These are phyloP conservation scores for Pelvicachromis taeniatus DNA, from an alignment of 2,113 vertebrate genomes.

Conservation along the genomic window DNA sequence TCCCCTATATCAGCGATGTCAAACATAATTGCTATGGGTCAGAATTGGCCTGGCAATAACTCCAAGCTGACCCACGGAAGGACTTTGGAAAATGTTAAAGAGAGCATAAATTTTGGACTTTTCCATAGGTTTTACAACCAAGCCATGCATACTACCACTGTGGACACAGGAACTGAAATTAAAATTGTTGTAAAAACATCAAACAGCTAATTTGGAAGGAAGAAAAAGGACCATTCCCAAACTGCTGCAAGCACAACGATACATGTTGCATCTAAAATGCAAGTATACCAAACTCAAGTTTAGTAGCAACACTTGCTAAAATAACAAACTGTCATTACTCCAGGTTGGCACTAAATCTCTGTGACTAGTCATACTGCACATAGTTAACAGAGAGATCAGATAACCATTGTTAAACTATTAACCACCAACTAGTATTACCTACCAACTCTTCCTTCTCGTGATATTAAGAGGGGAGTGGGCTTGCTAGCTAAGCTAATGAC, in stretches of 20 bases:
- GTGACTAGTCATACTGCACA: background rate
- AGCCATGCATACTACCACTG: background rate
- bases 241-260: background rate
- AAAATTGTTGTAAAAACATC: background rate
- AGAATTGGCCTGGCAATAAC: background rate
- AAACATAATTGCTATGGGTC: background rate
- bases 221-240: background rate
- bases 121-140: background rate
- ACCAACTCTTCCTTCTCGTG: background rate
- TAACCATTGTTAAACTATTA: background rate
- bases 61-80: background rate
- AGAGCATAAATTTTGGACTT: background rate
- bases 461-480: background rate
- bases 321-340: background rate
- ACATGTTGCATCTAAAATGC: no score
- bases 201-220: background rate
- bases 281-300: background rate
- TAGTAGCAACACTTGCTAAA: background rate
- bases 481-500: background rate
- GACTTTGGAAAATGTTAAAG: background rate
- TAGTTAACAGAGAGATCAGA: background rate
- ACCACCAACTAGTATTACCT: background rate
- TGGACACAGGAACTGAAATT: background rate
- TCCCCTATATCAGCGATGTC: background rate
- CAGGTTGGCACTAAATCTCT: background rate